A percentile compares a stretch with the other conserved stretches of the same genome.
These are phyloP conservation scores for Chondrilla cf. caribensis DNA, from an alignment of 37 sponge, comb jelly and placozoan species.

Conservation along the genomic window DNA sequence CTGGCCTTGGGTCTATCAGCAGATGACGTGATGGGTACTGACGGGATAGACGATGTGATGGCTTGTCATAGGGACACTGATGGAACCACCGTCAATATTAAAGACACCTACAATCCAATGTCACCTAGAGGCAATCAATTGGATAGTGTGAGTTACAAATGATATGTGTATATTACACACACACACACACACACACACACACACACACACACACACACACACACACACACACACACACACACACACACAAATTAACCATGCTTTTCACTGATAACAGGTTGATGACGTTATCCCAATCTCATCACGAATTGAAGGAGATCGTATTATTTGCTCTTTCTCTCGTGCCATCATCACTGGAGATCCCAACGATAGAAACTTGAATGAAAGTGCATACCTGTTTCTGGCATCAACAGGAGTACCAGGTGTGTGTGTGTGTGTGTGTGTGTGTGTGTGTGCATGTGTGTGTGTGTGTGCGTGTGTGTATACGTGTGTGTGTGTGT, in stretches of 20 bases:
- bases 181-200: conserved; percentile 21
- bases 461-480: conserved; percentile 11
- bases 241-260: neutral
- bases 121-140: neutral
- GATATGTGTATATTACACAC: neutral
- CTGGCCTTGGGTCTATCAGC: conserved; percentile 10
- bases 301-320: neutral
- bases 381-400: neutral
- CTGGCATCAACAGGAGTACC: neutral
- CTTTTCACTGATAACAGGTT: no score
- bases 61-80: neutral
- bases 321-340: conserved; percentile 13
- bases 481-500: neutral
- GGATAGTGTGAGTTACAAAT: neutral
- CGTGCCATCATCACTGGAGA: neutral
- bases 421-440: neutral
- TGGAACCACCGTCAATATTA: neutral
- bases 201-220: conserved; percentile 41
- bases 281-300: no score
- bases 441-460: conserved; percentile 9
- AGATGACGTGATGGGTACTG: conserved; percentile 18
- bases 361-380: neutral
- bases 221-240: conserved; percentile 31
- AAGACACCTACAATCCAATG: conserved; percentile 5
- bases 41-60: conserved; percentile 21